Percentiles rank a stretch among this genome's conserved stretches.
Conservation (phyloP, 2,113 vertebrate species). For the Antechinus stuartii region DNA sequence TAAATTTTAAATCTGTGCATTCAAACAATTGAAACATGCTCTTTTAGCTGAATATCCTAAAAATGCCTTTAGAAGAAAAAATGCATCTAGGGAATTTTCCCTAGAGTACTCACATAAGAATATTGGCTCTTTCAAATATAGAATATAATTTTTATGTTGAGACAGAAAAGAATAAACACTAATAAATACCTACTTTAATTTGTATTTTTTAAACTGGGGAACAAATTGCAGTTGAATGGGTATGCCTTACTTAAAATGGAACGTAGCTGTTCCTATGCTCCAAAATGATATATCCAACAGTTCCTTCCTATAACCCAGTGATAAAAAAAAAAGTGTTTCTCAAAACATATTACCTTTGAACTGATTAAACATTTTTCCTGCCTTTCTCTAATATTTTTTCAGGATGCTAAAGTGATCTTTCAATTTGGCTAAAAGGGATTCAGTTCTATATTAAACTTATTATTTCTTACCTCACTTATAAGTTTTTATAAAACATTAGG, state of each 20-base stretch:
- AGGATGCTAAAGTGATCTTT: not conserved
- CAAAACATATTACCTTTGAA: not conserved
- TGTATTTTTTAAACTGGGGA: no score
- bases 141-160: not conserved
- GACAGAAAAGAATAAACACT: not conserved
- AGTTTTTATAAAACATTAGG: no score
- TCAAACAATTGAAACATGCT: not conserved
- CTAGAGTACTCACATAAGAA: constrained; percentile 7
- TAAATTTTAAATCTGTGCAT: not conserved
- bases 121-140: constrained; percentile 48
- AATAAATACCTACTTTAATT: constrained; percentile 28
- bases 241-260: not conserved
- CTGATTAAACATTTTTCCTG: not conserved
- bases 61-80: not conserved
- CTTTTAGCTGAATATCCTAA: not conserved
- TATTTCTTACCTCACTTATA: no score
- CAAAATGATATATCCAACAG: not conserved
- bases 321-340: not conserved
- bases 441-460: not conserved
- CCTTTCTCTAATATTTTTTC: not conserved
- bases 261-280: not conserved
- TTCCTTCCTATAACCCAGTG: not conserved
- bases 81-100: not conserved
- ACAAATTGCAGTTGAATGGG: not conserved
- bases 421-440: not conserved